Evolutionary conservation across 53 echinoderm and acorn worm species (phyloP), one percentile per base, ranked within the genome.

Genomic region (Luidia sarsii): DNA sequence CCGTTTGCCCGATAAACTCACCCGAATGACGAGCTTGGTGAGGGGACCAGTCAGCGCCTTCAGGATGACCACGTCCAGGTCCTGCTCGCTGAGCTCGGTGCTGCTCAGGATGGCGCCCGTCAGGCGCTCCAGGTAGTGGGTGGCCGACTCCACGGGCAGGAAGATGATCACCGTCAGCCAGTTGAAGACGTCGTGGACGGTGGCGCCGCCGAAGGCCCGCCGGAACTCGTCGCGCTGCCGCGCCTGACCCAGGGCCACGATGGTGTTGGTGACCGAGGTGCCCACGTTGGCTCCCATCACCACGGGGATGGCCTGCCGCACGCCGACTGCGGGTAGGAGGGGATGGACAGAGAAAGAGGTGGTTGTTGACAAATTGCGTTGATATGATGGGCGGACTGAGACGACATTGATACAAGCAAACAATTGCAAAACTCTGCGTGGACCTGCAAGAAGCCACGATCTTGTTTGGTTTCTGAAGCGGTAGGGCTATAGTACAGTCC

Each of bases 211-310:
- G 67, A 97, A 97, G 0, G 97, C 97, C 15, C 97, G 94, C 4
- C 97, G 97, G 70, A 97, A 94, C 50, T 94, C 91, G 37, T 97
- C 64, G 49, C 83, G 88, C 25, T 94, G 66, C 61, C 80, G 54
- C 9, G 64, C 80, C 55, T 94, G 94, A 11, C 91, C 94, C 23
- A 94, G 66, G 16, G 97, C 71, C 31, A 97, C 97, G 32, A 94
- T 94, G 28, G 94, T 97, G 81, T 97, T 94, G 43, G 94, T 94
- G 38, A 94, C 94, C 6, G 94, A 94, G 16, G 97, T 97, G 28
- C 97, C 97, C 50, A 97, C 93, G 84, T 97, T 97, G 35, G 97
- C 97, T 1, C 97, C 97, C 94, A 97, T 97, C 31, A 97, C 80
- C n/a, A 97, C 71, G 0, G 94, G 94, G 39, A 97, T 94, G 16